A percentile compares a stretch with the other conserved stretches of the same genome.
Conservation (phyloP, 2,113 vertebrate species). For the Nanorana parkeri region DNA sequence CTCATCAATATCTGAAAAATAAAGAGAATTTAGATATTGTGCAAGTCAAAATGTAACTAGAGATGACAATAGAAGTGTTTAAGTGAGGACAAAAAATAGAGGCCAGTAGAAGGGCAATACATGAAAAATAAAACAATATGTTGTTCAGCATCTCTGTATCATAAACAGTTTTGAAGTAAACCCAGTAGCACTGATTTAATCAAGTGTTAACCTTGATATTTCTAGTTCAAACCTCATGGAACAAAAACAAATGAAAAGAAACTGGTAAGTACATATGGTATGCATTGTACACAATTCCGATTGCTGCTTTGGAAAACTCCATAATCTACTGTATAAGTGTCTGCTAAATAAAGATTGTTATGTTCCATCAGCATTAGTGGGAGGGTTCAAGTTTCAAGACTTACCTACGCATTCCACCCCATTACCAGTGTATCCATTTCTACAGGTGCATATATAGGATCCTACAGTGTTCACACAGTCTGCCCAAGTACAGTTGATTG, state of each 20-base stretch:
- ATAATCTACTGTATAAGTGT: neutral
- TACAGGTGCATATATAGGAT: slow-evolving; percentile 30
- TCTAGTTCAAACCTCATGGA: too few species aligned
- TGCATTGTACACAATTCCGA: neutral
- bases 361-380: neutral
- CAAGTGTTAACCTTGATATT: too few species aligned
- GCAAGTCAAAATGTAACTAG: neutral
- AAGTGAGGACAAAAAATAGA: neutral
- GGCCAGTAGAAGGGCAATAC: neutral
- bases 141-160: neutral
- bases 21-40: neutral
- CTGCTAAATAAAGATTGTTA: neutral
- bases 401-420: slow-evolving; percentile 14
- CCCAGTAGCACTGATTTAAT: too few species aligned
- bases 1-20: slow-evolving; percentile 49
- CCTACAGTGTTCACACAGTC: slow-evolving; percentile 29
- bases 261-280: too few species aligned
- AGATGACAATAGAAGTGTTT: neutral
- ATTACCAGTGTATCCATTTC: slow-evolving; percentile 19
- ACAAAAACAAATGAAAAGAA: too few species aligned
- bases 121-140: neutral
- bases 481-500: slow-evolving; percentile 28
- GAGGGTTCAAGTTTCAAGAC: neutral
- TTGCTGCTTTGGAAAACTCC: neutral
- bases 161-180: neutral